These are phyloP conservation scores for Pelobates cultripes DNA, from an alignment of 2,797 vertebrate genomes.

Conservation along the genomic window DNA sequence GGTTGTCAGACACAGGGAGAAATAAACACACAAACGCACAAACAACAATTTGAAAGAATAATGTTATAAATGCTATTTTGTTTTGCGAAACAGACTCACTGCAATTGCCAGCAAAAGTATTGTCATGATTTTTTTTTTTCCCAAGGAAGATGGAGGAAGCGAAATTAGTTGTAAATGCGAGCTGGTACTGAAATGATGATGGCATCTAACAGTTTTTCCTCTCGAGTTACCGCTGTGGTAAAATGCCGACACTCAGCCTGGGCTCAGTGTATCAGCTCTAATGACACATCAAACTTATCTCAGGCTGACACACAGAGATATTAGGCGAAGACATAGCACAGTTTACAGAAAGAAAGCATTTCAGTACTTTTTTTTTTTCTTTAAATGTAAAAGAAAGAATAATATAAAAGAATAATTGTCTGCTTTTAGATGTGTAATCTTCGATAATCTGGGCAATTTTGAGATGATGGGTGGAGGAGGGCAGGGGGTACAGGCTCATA, in stretches of 20 bases:
- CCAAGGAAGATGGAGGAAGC: neutral
- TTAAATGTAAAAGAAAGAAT: neutral
- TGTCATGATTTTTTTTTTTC: slow-evolving; percentile 17
- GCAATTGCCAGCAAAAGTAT: neutral
- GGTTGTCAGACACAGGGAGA: neutral
- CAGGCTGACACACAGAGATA: slow-evolving; percentile 8
- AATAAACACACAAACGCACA: no score
- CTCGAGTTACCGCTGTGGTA: neutral
- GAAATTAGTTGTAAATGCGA: slow-evolving; percentile 36
- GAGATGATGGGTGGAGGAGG: no score
- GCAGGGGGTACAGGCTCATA: no score
- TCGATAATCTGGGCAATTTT: no score
- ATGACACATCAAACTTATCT: slow-evolving; percentile 24
- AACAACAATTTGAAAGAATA: slow-evolving; percentile 5
- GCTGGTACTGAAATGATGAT: slow-evolving; percentile 33
- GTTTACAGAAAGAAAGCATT: neutral
- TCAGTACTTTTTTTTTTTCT: neutral
- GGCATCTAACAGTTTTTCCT: slow-evolving; percentile 23
- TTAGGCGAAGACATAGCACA: slow-evolving; percentile 31
- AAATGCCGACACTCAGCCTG: neutral
- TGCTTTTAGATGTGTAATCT: no score
- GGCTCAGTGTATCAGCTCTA: slow-evolving; percentile 19
- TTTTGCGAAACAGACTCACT: neutral
- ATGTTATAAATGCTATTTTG: slow-evolving; percentile 28
- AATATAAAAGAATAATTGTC: neutral